Conservation (phyloP, 2,888 invertebrate species). For the Notodonta ziczac region DNA sequence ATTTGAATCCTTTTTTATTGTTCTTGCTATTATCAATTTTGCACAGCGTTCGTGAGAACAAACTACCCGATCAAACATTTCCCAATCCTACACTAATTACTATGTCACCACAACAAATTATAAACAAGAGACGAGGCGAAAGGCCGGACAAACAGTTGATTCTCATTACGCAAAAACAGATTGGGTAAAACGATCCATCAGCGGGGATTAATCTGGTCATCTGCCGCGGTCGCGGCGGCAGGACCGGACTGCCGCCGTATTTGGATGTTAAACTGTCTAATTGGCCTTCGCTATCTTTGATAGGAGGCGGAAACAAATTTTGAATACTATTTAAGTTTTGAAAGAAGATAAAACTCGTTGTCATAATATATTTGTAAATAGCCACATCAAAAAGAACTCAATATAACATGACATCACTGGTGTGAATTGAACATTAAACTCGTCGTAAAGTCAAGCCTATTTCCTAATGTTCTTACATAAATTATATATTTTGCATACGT, state of each 20-base stretch:
- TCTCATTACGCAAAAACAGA: conserved; percentile 67
- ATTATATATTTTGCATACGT: background rate
- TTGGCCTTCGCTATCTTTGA: conserved; percentile 16
- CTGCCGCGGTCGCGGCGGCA: background rate
- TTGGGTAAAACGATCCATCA: conserved; percentile 64
- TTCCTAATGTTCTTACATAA: too few relatives aligned
- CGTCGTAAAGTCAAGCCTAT: too few relatives aligned
- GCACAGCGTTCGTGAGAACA: background rate
- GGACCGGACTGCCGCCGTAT: background rate
- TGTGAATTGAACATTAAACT: too few relatives aligned
- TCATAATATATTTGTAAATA: too few relatives aligned
- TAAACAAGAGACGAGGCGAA: conserved; percentile 28
- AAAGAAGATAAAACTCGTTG: background rate
- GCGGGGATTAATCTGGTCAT: conserved; percentile 53
- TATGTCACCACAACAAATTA: conserved; percentile 15
- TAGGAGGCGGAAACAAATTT: background rate
- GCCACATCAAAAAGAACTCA: too few relatives aligned
- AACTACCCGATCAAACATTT: background rate
- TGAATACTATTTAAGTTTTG: background rate
- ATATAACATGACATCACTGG: too few relatives aligned
- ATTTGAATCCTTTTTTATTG: too few relatives aligned
- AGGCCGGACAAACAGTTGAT: conserved; percentile 53
- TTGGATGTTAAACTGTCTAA: conserved; percentile 33
- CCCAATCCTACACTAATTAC: background rate
- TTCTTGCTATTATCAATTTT: too few relatives aligned